A percentile compares a stretch with the other conserved stretches of the same genome.
These are phyloP conservation scores for Syndactyla subalaris DNA, from an alignment of 2,797 vertebrate genomes.

Conservation along the genomic window DNA sequence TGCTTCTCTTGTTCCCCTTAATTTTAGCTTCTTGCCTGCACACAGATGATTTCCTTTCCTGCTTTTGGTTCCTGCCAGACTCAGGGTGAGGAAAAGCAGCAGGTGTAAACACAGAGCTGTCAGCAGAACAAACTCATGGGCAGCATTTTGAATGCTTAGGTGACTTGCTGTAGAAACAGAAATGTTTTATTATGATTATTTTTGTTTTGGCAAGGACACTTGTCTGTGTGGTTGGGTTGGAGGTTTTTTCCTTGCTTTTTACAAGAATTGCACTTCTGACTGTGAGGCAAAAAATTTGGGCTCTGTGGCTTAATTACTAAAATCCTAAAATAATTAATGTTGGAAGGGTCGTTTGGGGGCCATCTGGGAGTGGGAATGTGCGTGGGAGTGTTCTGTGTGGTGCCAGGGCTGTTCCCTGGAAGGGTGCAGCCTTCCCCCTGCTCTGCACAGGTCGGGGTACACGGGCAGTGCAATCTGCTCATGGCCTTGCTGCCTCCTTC, in stretches of 20 bases:
- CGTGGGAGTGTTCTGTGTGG: accelerated
- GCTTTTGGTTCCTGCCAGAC: not conserved
- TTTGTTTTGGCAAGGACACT: not conserved
- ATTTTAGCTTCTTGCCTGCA: not conserved
- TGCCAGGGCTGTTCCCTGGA: not conserved
- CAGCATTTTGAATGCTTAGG: not conserved
- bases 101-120: constrained; percentile 7
- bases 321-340: not conserved
- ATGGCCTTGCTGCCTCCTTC: accelerated
- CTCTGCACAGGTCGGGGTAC: not conserved
- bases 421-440: not conserved
- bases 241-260: not conserved
- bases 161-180: not conserved
- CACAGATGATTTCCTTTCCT: not conserved
- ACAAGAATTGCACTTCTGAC: not conserved
- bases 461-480: not conserved
- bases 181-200: not conserved
- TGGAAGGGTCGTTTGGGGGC: not conserved
- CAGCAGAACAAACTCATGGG: not conserved
- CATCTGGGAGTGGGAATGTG: constrained; percentile 28
- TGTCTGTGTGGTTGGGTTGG: not conserved
- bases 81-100: constrained; percentile 14
- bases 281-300: not conserved
- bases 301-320: not conserved
- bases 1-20: not conserved